These are phyloP conservation scores for Chlorospingus semifuscus DNA, from an alignment of 2,797 vertebrate species.

Conservation along the genomic window DNA sequence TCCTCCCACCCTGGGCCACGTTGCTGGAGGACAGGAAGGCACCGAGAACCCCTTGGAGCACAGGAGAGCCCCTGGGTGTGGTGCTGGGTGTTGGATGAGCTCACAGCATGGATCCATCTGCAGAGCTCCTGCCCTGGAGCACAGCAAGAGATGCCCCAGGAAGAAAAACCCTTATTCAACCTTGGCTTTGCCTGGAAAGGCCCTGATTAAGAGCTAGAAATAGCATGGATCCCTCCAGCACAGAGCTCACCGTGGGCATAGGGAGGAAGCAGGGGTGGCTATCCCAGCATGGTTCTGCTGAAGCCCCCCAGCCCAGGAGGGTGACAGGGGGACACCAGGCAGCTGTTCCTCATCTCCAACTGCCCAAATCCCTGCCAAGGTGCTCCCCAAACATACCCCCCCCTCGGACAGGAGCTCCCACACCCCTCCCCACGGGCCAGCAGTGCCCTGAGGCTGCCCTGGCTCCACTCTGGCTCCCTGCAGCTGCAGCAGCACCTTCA, in stretches of 20 bases:
- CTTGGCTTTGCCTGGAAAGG: not conserved
- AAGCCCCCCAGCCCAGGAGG: not conserved
- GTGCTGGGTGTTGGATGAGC: not conserved
- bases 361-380: fast-evolving
- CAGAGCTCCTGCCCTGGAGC: not conserved
- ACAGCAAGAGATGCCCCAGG: not conserved
- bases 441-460: not conserved
- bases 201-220: not conserved
- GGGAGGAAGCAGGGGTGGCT: not conserved
- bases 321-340: not conserved
- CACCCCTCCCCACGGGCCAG: not conserved
- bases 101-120: fast-evolving
- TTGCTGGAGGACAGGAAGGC: not conserved
- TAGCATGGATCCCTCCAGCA: fast-evolving
- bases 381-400: not conserved
- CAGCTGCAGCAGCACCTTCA: not conserved
- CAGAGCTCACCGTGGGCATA: fast-evolving
- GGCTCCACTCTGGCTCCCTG: fast-evolving
- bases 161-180: not conserved
- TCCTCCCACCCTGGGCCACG: not conserved
- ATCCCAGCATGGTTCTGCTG: not conserved
- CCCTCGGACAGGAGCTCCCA: not conserved
- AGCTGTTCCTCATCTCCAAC: not conserved
- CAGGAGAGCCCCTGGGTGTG: not conserved
- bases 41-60: not conserved